phyloP scores from a whole-genome alignment of 2,113 vertebrate species.

The Pterocles burchelli region DNA sequence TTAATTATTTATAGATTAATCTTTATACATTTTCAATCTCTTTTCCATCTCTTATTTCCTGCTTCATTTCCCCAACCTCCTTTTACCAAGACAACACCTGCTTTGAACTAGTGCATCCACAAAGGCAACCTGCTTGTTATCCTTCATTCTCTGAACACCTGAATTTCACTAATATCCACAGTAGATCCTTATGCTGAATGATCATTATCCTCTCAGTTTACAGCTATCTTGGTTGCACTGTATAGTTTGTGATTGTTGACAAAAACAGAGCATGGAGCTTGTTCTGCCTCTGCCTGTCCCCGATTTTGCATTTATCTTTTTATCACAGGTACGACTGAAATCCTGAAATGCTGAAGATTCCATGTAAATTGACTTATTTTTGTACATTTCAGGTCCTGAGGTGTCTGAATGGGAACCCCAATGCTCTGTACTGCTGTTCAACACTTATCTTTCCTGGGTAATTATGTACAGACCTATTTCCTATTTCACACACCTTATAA shows the following conservation, averaged over 20 bases:
- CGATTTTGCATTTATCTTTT: background rate
- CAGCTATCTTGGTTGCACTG: background rate
- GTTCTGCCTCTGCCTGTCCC: background rate
- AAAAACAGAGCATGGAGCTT: background rate
- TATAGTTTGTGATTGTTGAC: background rate
- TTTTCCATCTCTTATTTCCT: background rate
- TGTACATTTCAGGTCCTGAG: background rate
- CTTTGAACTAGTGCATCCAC: background rate
- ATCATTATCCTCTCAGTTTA: background rate
- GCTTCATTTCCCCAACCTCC: background rate
- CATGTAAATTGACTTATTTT: background rate
- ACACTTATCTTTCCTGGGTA: background rate
- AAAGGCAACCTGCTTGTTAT: background rate
- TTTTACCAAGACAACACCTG: background rate
- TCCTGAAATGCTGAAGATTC: background rate
- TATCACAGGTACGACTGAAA: background rate
- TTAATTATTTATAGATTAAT: background rate
- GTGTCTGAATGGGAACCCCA: background rate
- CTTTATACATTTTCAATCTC: background rate
- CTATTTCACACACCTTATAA: background rate
- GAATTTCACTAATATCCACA: background rate
- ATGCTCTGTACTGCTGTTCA: background rate
- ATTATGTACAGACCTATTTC: background rate
- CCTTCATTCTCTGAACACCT: background rate
- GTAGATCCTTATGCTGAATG: background rate